Conservation (phyloP, 92 coral and sea anemone genomes). For the Zoanthus sociatus region DNA sequence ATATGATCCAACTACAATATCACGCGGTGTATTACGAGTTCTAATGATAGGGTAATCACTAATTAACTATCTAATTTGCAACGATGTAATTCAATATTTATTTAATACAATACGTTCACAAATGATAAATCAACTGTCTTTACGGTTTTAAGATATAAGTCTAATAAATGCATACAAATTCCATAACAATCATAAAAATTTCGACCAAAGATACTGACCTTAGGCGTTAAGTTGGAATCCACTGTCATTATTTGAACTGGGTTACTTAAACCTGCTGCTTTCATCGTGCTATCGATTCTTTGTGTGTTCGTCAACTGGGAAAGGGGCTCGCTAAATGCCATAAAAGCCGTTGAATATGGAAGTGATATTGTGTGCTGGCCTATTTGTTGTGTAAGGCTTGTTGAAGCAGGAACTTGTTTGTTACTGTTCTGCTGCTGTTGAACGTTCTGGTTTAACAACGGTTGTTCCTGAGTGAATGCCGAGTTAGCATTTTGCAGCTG, state of each 20-base stretch:
- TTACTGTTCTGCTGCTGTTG: slow-evolving; percentile 48
- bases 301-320: slow-evolving; percentile 59
- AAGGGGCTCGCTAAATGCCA: slow-evolving; percentile 73
- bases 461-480: slow-evolving; percentile 54
- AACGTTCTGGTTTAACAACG: slow-evolving; percentile 20
- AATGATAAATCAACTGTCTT: no score
- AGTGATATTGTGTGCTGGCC: slow-evolving; percentile 71
- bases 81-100: no score
- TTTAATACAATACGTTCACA: no score
- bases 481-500: slow-evolving; percentile 48
- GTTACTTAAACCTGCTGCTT: slow-evolving; percentile 37
- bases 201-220: slow-evolving; percentile 1
- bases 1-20: no score
- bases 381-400: slow-evolving; percentile 70
- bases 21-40: no score
- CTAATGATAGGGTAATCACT: no score
- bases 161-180: background rate
- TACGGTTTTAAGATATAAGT: no score
- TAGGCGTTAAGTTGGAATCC: slow-evolving; percentile 57
- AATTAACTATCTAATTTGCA: no score
- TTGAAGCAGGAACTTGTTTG: slow-evolving; percentile 56
- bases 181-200: background rate
- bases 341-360: slow-evolving; percentile 75
- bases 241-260: slow-evolving; percentile 76
- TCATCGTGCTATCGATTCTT: slow-evolving; percentile 63